phyloP scores from a whole-genome alignment of 1,140 invertebrate species.

The Campoletis sonorensis region DNA sequence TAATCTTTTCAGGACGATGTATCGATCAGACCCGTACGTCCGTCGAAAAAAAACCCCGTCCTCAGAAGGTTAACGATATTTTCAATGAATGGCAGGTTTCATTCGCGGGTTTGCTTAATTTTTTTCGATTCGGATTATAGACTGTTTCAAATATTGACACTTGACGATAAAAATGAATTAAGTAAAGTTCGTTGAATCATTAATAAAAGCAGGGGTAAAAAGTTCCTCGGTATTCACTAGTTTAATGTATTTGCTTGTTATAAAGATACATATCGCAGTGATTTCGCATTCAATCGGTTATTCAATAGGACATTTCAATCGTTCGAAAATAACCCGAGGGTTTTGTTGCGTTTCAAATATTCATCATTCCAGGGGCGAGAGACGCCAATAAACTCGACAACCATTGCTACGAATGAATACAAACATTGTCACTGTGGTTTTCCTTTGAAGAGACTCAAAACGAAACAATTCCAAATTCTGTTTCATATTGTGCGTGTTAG shows the following conservation, averaged over 20 bases:
- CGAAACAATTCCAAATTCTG: not conserved
- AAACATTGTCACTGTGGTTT: slow-evolving; percentile 7
- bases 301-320: slow-evolving; percentile 23
- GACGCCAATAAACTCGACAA: slow-evolving; percentile 48
- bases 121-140: too few species aligned
- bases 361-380: slow-evolving; percentile 52
- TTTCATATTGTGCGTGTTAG: not conserved
- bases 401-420: slow-evolving; percentile 28
- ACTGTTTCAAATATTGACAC: not conserved
- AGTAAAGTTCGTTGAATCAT: too few species aligned
- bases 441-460: slow-evolving; percentile 16
- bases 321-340: slow-evolving; percentile 28
- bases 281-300: slow-evolving; percentile 15
- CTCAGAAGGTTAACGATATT: too few species aligned
- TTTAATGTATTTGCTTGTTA: not conserved
- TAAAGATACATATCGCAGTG: not conserved
- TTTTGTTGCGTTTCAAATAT: slow-evolving; percentile 49
- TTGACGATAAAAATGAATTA: not conserved
- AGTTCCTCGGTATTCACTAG: not conserved
- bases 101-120: not conserved
- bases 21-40: too few species aligned
- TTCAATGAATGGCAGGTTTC: not conserved
- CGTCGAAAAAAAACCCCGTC: too few species aligned
- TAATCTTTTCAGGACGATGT: too few species aligned
- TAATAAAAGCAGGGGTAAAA: too few species aligned